A percentile compares a stretch with the other conserved stretches of the same genome.
phyloP scores from a whole-genome alignment of 2,113 vertebrate species.

The Fulica atra region DNA sequence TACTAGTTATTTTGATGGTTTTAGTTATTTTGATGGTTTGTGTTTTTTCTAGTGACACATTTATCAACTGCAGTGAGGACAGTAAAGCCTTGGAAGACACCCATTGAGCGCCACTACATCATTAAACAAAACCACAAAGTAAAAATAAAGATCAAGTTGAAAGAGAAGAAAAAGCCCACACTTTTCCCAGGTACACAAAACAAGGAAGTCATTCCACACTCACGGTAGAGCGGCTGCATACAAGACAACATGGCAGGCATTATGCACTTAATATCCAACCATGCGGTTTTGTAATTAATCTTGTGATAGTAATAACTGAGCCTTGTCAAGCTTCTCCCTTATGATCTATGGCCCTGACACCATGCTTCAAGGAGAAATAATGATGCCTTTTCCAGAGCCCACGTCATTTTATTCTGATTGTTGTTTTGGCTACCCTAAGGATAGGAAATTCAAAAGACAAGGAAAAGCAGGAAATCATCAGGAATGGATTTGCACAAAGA shows the following conservation, averaged over 20 bases:
- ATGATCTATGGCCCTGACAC: conserved; percentile 69
- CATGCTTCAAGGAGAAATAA: conserved; percentile 57
- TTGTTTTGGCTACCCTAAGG: background rate
- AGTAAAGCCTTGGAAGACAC: background rate
- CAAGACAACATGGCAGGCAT: background rate
- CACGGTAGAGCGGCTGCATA: background rate
- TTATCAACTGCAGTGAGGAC: background rate
- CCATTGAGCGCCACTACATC: background rate
- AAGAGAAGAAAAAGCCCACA: background rate
- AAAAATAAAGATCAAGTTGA: background rate
- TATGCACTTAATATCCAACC: conserved; percentile 42
- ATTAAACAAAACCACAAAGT: background rate
- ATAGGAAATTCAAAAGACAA: background rate
- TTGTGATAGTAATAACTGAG: conserved; percentile 65
- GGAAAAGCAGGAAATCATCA: background rate
- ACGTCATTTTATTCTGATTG: conserved; percentile 28
- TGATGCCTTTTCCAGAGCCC: conserved; percentile 46
- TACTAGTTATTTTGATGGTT: background rate
- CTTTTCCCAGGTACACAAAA: background rate
- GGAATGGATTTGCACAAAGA: background rate
- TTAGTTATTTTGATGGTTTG: background rate
- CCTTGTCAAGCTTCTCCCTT: conserved; percentile 56
- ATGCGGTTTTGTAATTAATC: conserved; percentile 62
- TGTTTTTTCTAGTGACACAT: background rate
- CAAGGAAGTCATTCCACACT: background rate